These are phyloP conservation scores for Aphelenchoides besseyi DNA, from an alignment of 1,140 invertebrate genomes.

Conservation along the genomic window DNA sequence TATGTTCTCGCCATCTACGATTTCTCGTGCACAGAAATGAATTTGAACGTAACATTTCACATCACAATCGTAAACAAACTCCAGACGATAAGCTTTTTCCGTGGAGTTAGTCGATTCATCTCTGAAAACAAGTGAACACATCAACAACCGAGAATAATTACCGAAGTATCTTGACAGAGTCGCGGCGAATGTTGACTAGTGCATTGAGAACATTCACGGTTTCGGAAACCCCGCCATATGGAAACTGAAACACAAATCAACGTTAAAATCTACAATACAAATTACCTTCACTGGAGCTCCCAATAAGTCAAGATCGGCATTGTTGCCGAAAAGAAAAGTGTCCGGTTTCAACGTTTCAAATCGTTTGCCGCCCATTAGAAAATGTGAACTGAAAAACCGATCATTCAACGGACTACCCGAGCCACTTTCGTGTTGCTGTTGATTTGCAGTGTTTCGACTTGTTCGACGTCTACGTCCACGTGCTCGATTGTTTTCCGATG, in stretches of 20 bases:
- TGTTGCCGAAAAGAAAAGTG: constrained; percentile 47
- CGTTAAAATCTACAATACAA: neutral
- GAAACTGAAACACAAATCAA: constrained; percentile 42
- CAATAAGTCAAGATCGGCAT: constrained; percentile 43
- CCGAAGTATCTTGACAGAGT: constrained; percentile 49
- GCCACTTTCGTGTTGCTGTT: neutral
- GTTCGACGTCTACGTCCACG: neutral
- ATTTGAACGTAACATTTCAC: constrained; percentile 48
- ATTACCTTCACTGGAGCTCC: constrained; percentile 43
- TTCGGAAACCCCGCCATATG: constrained; percentile 44
- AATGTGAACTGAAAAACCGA: constrained; percentile 44
- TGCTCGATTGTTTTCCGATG: neutral
- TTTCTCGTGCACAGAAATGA: constrained; percentile 49
- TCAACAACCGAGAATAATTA: constrained; percentile 14
- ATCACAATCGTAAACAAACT: constrained; percentile 52
- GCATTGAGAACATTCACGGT: constrained; percentile 45
- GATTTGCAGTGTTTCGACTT: constrained; percentile 3
- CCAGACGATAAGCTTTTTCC: constrained; percentile 31
- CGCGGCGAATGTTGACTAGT: constrained; percentile 46
- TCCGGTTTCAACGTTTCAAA: constrained; percentile 49
- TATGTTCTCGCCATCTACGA: constrained; percentile 38
- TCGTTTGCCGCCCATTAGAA: constrained; percentile 49
- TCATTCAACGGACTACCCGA: neutral
- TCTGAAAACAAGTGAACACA: neutral
- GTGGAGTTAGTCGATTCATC: constrained; percentile 23